Evolutionary conservation across 2,888 invertebrate genomes (phyloP), one percentile per base, ranked within the genome.

Genomic region (Stenolophus ochropezus): DNA sequence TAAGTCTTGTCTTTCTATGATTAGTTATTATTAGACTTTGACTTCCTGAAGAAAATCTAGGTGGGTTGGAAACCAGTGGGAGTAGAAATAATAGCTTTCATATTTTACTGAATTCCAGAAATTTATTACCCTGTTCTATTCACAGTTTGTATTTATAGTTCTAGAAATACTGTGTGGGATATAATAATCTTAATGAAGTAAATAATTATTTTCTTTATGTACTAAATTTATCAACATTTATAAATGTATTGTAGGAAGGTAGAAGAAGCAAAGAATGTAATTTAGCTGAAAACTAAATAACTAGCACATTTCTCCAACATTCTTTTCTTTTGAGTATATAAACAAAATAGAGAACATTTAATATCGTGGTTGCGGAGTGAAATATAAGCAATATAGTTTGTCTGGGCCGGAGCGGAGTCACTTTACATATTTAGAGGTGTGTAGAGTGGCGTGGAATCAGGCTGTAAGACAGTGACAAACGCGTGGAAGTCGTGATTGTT

Each of bases 381-480:
- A 42, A 42, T 42, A 42, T 42, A 42, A 42, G 33, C 8, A 42
- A 42, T 8, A 42, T 8, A 42, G 33, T 42, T 42, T 42, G 33
- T 42, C 33, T 1, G 8, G 4, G 33, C 11, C 11, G 33, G 8
- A 42, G 51, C 16, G 16, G 16, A 33, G 20, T 61, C 61, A 77
- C 58, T 77, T 77, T 77, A 77, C 77, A 77, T 77, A 77, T 77
- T 77, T 77, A 77, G 53, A 58, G 42, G 18, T 56, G 18, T 21
- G 56, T 18, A 56, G 56, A 56, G 56, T 21, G 56, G 18, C 56
- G 21, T 56, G 56, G 20, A 18, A 61, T 58, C 58, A 20, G 33
- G 21, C 20, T 21, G 56, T 56, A 56, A 56, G 56, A 77, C 77
- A 77, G 77, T 77, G 77, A 77, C 77, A 77, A 77, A 77, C 33